Evolutionary conservation across 2,113 vertebrate species (phyloP).

Genomic region (Clupea harengus): DNA sequence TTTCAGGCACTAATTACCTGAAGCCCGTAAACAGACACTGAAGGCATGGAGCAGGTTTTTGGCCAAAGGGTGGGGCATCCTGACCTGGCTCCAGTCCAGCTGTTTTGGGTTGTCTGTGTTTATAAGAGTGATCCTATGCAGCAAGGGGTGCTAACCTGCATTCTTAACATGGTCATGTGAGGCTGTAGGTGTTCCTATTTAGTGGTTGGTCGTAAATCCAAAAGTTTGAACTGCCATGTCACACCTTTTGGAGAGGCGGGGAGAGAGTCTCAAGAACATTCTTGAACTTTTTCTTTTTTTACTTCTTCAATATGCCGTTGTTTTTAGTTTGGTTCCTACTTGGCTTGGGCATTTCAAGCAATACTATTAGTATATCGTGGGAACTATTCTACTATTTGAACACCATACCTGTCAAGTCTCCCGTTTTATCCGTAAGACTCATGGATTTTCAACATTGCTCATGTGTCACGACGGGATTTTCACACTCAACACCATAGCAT

Average conservation of each 20-base stretch:
- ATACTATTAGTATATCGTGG: too few species aligned
- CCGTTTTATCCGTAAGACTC: too few species aligned
- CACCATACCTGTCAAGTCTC: too few species aligned
- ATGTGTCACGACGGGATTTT: too few species aligned
- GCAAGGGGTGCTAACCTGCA: neutral
- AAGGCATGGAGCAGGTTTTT: neutral
- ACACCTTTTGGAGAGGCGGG: neutral
- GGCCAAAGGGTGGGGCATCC: neutral
- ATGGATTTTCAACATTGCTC: too few species aligned
- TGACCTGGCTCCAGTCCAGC: neutral
- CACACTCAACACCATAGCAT: too few species aligned
- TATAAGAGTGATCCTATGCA: neutral
- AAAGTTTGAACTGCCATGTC: neutral
- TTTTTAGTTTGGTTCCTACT: too few species aligned
- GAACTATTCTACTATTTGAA: too few species aligned
- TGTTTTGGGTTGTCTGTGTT: conserved; percentile 24
- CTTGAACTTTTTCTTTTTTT: too few species aligned
- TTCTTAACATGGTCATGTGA: conserved; percentile 18
- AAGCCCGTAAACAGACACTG: neutral
- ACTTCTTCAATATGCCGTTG: neutral
- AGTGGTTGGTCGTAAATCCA: neutral
- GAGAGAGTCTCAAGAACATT: neutral
- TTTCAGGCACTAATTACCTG: neutral
- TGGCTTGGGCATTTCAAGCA: too few species aligned
- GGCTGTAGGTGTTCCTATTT: neutral